These are phyloP conservation scores for Anhinga anhinga DNA, from an alignment of 2,113 vertebrate genomes.

Conservation along the genomic window DNA sequence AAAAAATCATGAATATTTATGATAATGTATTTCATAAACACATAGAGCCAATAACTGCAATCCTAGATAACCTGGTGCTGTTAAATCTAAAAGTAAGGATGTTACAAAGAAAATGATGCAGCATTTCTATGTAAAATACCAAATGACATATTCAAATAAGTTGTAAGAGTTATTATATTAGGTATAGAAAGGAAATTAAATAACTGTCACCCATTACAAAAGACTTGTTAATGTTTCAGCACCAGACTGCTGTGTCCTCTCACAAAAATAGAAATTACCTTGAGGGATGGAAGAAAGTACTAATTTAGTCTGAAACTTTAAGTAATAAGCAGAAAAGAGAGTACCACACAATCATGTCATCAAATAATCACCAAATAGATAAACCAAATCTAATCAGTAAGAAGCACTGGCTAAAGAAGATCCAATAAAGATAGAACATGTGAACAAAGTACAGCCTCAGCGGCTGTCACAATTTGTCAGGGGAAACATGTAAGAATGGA, in stretches of 20 bases:
- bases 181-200: neutral
- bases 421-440: neutral
- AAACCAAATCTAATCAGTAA: neutral
- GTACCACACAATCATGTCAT: neutral
- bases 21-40: constrained; percentile 32
- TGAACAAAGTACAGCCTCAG: neutral
- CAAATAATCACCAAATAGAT: neutral
- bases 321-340: neutral
- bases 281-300: neutral
- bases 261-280: neutral
- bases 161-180: neutral
- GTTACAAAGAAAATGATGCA: neutral
- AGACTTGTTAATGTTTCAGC: neutral
- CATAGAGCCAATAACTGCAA: neutral
- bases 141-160: constrained; percentile 16
- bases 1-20: constrained; percentile 51
- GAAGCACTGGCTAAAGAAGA: neutral
- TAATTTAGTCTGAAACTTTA: neutral
- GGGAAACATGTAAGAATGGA: neutral
- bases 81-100: neutral
- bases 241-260: neutral
- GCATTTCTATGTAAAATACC: neutral
- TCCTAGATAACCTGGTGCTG: neutral
- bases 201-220: neutral
- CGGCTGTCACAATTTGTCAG: neutral